phyloP scores from a whole-genome alignment of 92 coral and sea anemone species.

The Plumapathes pennacea region DNA sequence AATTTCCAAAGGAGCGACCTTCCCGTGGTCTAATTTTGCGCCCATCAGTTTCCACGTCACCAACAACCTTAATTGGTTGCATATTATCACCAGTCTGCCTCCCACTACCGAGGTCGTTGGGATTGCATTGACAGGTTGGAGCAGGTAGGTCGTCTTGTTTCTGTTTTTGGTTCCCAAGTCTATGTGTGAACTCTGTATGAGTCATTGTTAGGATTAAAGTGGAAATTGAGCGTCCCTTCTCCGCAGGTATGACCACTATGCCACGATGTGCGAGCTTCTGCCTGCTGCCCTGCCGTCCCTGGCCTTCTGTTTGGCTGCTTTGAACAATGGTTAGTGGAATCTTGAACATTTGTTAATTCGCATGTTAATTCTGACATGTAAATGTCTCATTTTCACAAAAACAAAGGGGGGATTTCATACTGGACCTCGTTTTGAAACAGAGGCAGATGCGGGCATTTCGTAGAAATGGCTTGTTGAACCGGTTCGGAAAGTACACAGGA shows the following conservation, averaged over 20 bases:
- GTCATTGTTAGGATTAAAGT: no score
- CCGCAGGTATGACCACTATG: conserved; percentile 74
- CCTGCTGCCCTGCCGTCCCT: conserved; percentile 93
- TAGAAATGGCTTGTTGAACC: no score
- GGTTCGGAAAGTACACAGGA: no score
- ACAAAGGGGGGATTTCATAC: no score
- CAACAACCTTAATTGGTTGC: conserved; percentile 70
- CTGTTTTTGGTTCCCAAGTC: not conserved
- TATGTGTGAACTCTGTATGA: not conserved
- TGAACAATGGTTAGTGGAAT: conserved; percentile 80
- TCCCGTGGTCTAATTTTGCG: conserved; percentile 76
- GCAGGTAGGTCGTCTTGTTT: conserved; percentile 47
- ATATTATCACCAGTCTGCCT: conserved; percentile 40
- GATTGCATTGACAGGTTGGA: conserved; percentile 87
- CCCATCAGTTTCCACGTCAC: conserved; percentile 65
- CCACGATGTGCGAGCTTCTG: conserved; percentile 80
- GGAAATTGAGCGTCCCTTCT: no score
- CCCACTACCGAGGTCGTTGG: conserved; percentile 56
- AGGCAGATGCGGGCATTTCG: no score
- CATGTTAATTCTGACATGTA: no score
- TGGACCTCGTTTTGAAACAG: no score
- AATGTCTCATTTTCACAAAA: no score
- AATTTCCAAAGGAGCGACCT: conserved; percentile 54
- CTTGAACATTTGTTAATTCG: no score
- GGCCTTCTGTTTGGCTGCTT: conserved; percentile 77